These are phyloP conservation scores for Cosmia trapezina DNA, from an alignment of 2,888 invertebrate species.

Conservation along the genomic window DNA sequence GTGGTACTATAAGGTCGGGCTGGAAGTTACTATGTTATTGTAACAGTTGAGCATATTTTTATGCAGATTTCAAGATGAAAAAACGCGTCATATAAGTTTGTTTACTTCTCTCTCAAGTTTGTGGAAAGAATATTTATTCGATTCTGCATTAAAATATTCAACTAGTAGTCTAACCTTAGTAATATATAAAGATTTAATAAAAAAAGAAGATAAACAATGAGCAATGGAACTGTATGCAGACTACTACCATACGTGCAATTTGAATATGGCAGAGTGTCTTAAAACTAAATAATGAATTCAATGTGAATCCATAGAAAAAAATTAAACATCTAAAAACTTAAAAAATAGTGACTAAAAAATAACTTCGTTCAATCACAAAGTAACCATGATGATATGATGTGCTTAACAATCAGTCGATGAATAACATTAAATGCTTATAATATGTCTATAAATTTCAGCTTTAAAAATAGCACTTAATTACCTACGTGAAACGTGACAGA, in stretches of 20 bases:
- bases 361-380: slow-evolving; percentile 71
- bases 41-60: slow-evolving; percentile 69
- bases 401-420: slow-evolving; percentile 84
- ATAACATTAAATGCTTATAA: slow-evolving; percentile 82
- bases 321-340: slow-evolving; percentile 68
- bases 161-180: slow-evolving; percentile 58
- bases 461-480: slow-evolving; percentile 75
- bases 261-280: slow-evolving; percentile 67
- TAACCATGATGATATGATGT: slow-evolving; percentile 74
- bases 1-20: slow-evolving; percentile 77
- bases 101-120: slow-evolving; percentile 22
- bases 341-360: slow-evolving; percentile 69
- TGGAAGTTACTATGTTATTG: slow-evolving; percentile 72
- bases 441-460: slow-evolving; percentile 76
- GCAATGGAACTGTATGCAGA: slow-evolving; percentile 78
- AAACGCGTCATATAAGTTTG: slow-evolving; percentile 41
- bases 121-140: slow-evolving; percentile 33
- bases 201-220: slow-evolving; percentile 70
- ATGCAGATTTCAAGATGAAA: slow-evolving; percentile 65
- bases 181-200: slow-evolving; percentile 68
- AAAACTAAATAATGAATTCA: slow-evolving; percentile 74
- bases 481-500: slow-evolving; percentile 72
- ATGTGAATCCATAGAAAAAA: slow-evolving; percentile 76
- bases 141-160: slow-evolving; percentile 72
- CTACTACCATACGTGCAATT: slow-evolving; percentile 81